phyloP scores from a whole-genome alignment of 2,113 vertebrate genomes.

The Megaleporinus macrocephalus region DNA sequence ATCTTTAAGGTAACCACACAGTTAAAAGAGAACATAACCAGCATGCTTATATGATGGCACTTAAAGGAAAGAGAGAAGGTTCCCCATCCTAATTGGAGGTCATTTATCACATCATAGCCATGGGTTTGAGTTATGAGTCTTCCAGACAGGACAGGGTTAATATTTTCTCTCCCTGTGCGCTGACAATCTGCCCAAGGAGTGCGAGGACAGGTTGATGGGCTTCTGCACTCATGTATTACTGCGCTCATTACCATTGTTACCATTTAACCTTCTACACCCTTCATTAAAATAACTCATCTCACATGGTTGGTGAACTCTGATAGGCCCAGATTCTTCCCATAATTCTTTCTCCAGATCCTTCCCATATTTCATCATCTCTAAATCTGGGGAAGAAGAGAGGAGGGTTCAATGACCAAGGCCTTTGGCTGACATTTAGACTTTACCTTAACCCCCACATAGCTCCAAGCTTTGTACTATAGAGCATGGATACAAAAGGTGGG shows the following conservation, averaged over 20 bases:
- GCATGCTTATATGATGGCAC: neutral
- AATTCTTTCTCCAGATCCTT: constrained; percentile 46
- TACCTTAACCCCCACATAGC: neutral
- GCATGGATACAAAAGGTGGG: neutral
- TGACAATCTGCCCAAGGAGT: constrained; percentile 61
- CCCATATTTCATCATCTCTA: constrained; percentile 46
- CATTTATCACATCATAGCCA: constrained; percentile 60
- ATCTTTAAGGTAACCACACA: neutral
- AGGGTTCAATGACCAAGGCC: constrained; percentile 38
- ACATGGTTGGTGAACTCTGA: neutral
- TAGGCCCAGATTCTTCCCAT: constrained; percentile 44
- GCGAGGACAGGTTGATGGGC: constrained; percentile 69
- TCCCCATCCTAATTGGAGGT: constrained; percentile 58
- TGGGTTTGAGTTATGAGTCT: constrained; percentile 66
- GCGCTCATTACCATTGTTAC: constrained; percentile 64
- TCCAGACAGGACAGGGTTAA: constrained; percentile 58
- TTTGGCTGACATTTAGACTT: constrained; percentile 68
- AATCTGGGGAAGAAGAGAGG: constrained; percentile 3
- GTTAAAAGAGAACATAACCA: neutral
- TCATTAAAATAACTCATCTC: neutral
- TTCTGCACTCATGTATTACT: constrained; percentile 62
- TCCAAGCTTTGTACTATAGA: neutral
- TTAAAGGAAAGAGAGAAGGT: constrained; percentile 15
- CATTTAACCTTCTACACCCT: constrained; percentile 15
- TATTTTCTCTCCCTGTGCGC: constrained; percentile 67